Evolutionary conservation across 2,113 vertebrate genomes (phyloP), one percentile per base, ranked within the genome.

Genomic region (Speoplatyrhinus poulsoni): DNA sequence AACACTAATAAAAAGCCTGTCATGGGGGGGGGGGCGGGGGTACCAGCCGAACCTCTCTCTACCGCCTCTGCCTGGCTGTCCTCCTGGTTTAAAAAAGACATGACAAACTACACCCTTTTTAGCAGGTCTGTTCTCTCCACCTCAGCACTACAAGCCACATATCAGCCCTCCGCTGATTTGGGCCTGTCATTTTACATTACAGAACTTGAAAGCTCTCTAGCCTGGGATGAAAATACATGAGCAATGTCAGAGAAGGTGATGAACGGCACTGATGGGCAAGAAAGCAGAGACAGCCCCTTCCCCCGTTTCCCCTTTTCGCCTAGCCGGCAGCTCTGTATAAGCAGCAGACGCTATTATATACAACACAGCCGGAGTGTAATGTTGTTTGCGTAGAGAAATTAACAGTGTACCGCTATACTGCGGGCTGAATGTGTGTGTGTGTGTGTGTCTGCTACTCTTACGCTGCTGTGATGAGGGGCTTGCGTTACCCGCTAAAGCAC

Each of bases 121-220:
- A 72, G 60, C 64, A 69, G 70, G 61, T 68, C 70, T 55, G 48
- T 75, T 82, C 75, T 78, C 69, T 80, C 66, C 50, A 73, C 60
- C 50, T 73, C 66, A 60, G 48, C 65, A 59, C 80, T 62, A 78
- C 75, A 83, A 79, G 78, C 77, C 63, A 47, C 77, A 62, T 52
- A 81, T 72, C 76, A 67, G 61, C 77, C 73, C 72, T 69, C 77
- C 67, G 69, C 83, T 74, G 67, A 74, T 79, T 77, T 58, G 67
- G 70, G 61, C 72, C 81, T 83, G 88, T 86, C 77, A 75, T 86
- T 82, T 84, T 32, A 15, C 60, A 85, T 88, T 86, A 88, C 80
- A 72, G 75, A 87, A 85, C 83, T 82, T 63, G 53, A 81, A 87
- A 85, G 72, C 69, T 65, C 76, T 81, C 80, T 12, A 65, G 82